phyloP scores from a whole-genome alignment of 2,113 vertebrate genomes.

The Hemibagrus wyckioides region DNA sequence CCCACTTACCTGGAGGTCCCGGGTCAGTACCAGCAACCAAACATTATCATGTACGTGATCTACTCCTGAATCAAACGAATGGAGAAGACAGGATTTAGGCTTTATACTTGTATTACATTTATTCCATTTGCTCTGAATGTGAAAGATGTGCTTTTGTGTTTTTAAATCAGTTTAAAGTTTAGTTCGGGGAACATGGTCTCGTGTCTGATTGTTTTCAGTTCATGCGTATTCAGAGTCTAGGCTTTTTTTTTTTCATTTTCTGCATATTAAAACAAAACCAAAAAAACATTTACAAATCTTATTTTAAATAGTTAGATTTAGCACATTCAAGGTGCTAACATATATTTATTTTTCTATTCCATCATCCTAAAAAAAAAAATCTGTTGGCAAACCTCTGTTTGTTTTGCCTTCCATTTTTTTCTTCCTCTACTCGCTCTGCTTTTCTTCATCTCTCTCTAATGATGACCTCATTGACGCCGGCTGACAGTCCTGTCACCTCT shows the following conservation, averaged over 20 bases:
- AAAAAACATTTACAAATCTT: not conserved
- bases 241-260: not conserved
- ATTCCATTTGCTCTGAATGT: not conserved
- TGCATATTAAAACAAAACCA: not conserved
- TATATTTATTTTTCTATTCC: not conserved
- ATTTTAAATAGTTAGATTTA: not conserved
- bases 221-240: too few species aligned
- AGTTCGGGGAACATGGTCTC: too few species aligned
- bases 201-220: too few species aligned
- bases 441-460: conserved; percentile 38
- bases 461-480: conserved; percentile 34
- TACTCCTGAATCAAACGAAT: not conserved
- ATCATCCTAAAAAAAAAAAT: not conserved
- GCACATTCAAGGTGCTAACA: not conserved
- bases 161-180: too few species aligned
- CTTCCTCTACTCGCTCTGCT: conserved; percentile 16
- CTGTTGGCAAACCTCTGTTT: not conserved
- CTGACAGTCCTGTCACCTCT: conserved; percentile 45
- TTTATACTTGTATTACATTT: not conserved
- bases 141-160: not conserved
- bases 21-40: not conserved
- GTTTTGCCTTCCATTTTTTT: not conserved
- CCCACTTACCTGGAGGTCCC: not conserved
- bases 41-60: not conserved
- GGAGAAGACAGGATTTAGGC: not conserved